A percentile compares a stretch with the other conserved stretches of the same genome.
Evolutionary conservation across 37 sponge, comb jelly and placozoan genomes (phyloP).

Genomic region (Beroe ovata): DNA sequence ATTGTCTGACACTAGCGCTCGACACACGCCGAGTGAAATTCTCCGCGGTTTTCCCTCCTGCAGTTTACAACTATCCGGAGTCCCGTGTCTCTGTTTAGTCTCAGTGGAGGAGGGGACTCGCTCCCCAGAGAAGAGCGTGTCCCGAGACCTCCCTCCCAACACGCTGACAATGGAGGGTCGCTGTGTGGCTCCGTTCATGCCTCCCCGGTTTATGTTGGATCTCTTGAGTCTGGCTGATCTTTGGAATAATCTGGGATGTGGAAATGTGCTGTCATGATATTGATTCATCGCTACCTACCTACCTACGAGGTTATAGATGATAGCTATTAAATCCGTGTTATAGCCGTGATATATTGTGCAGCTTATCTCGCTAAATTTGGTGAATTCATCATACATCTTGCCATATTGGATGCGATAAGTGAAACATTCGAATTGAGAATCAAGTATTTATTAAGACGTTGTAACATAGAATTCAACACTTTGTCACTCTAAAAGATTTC

Average conservation of each 20-base stretch:
- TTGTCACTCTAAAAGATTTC: no score
- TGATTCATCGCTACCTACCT: no score
- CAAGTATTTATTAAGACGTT: no score
- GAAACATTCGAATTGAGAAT: no score
- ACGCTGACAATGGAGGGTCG: not conserved
- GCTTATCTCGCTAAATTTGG: no score
- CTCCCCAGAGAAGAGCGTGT: not conserved
- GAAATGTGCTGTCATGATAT: no score
- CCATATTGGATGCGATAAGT: no score
- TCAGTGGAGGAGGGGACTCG: not conserved
- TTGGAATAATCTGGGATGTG: not conserved
- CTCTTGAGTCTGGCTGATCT: not conserved
- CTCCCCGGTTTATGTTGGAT: not conserved
- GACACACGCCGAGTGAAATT: not conserved
- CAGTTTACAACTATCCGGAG: not conserved
- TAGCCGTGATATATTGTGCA: no score
- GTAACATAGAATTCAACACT: no score
- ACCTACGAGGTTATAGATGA: no score
- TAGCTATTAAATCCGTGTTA: no score
- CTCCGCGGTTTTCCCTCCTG: not conserved
- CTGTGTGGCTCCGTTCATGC: not conserved
- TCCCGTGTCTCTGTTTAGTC: not conserved
- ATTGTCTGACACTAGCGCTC: not conserved
- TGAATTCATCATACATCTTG: no score
- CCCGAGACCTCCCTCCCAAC: not conserved